Conservation (phyloP, 2,888 invertebrate species). For the Phortica magna region DNA sequence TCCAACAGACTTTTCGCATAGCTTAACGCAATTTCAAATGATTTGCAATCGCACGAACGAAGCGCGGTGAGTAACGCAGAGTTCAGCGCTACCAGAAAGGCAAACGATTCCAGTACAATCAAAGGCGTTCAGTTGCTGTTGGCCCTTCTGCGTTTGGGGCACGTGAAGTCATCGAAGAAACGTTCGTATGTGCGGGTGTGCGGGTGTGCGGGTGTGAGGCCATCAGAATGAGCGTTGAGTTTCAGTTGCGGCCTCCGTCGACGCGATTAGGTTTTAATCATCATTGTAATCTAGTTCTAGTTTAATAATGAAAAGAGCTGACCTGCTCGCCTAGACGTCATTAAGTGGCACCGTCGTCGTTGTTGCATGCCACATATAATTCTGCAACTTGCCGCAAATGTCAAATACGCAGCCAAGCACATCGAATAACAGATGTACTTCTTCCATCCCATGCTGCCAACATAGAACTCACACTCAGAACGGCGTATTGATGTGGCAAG, state of each 20-base stretch:
- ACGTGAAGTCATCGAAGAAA: not conserved
- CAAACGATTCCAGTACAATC: not conserved
- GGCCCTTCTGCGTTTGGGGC: not conserved
- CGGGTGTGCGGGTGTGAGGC: constrained; percentile 3
- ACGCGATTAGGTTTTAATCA: no score
- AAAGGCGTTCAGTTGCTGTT: not conserved
- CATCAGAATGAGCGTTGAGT: not conserved
- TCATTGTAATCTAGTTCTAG: no score
- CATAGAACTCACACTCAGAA: no score
- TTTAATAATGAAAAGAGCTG: no score
- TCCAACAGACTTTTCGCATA: constrained; percentile 64
- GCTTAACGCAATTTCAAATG: constrained; percentile 62
- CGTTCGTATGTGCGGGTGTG: not conserved
- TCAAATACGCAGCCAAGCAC: constrained; percentile 38
- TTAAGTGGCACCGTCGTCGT: constrained; percentile 25
- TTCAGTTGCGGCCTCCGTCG: not conserved
- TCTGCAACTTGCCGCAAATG: constrained; percentile 47
- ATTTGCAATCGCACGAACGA: constrained; percentile 54
- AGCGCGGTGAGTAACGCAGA: constrained; percentile 28
- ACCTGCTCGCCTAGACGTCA: no score
- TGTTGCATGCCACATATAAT: constrained; percentile 54
- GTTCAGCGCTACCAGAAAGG: not conserved
- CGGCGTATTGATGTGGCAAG: constrained; percentile 35
- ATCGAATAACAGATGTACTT: not conserved
- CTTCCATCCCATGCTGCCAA: constrained; percentile 22